Conservation (phyloP, 2,113 vertebrate species). For the Cyphomyrus plagiostoma region DNA sequence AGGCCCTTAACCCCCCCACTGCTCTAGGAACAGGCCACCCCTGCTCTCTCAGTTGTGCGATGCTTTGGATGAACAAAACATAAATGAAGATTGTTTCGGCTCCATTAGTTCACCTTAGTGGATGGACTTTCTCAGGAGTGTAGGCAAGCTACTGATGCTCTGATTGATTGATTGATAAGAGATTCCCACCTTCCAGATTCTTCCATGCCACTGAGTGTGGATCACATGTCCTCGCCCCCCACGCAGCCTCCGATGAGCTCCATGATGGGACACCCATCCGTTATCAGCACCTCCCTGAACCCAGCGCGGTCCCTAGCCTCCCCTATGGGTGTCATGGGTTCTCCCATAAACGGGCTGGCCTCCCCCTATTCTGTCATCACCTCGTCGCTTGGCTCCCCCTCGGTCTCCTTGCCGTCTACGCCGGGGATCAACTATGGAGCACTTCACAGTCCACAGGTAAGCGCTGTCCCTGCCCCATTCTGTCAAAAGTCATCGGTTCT, state of each 20-base stretch:
- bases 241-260: constrained; percentile 25
- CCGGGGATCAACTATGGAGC: constrained; percentile 27
- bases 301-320: constrained; percentile 19
- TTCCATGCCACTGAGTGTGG: constrained; percentile 32
- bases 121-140: background rate
- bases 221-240: constrained; percentile 33
- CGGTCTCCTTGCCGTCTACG: constrained; percentile 28
- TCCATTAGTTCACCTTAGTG: background rate
- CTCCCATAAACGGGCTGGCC: constrained; percentile 28
- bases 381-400: constrained; percentile 28
- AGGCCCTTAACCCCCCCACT: background rate
- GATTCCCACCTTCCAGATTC: constrained; percentile 33
- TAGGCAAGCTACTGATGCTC: background rate
- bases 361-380: constrained; percentile 35
- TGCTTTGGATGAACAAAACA: background rate
- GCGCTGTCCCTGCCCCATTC: background rate
- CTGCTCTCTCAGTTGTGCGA: background rate
- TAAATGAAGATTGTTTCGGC: background rate
- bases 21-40: background rate
- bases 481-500: background rate
- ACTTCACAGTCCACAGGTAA: constrained; percentile 30
- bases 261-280: constrained; percentile 29
- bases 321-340: constrained; percentile 23
- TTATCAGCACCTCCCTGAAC: constrained; percentile 29
- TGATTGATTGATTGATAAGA: background rate